Evolutionary conservation across 2,797 vertebrate genomes (phyloP), one percentile per base, ranked within the genome.

Genomic region (Sarcophilus harrisii): DNA sequence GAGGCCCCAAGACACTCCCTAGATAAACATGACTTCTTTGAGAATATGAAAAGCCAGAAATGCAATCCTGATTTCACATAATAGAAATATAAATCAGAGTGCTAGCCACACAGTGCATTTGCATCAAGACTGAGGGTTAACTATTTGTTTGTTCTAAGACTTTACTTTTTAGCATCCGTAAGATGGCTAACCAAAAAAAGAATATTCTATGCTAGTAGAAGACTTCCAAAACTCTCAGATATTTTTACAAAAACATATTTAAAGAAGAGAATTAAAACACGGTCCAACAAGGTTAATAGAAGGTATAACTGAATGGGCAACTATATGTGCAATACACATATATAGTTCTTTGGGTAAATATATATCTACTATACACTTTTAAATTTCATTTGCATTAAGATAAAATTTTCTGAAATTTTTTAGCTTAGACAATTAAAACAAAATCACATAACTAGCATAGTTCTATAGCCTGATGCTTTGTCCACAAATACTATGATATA

Each of bases 51-150:
- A 95, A 94, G 54, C 38, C n/a, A 66, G 62, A 45, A 0, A 2
- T 16, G 30, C 93, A 95, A 81, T 92, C 92, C 62, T 60, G 91
- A 92, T 45, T 57, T 97, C 32, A 92, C 0, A 0, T 94, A 94
- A 95, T 93, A 95, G 45, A 97, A 98, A 97, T 95, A 13, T 62
- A 95, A 97, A 97, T 87, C 38, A 96, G 92, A 95, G 45, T 94
- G 5, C 94, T 93, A 90, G 95, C 94, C 59, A 0, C 92, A 57
- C 3, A 92, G 10, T 91, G 29, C 1, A 91, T 90, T 96, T 96
- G 28, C 13, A 60, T 96, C 54, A n/a, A 95, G 49, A 73, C 29
- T 59, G 27, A 52, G 89, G 81, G 29, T 93, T 94, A 94, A 92
- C 93, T 93, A 90, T 91, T 3, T 58, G 95, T 73, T 94, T 92